Percentiles rank a stretch among this genome's conserved stretches.
Evolutionary conservation across 2,797 vertebrate genomes (phyloP).

Genomic region (Sebastes flavidus): DNA sequence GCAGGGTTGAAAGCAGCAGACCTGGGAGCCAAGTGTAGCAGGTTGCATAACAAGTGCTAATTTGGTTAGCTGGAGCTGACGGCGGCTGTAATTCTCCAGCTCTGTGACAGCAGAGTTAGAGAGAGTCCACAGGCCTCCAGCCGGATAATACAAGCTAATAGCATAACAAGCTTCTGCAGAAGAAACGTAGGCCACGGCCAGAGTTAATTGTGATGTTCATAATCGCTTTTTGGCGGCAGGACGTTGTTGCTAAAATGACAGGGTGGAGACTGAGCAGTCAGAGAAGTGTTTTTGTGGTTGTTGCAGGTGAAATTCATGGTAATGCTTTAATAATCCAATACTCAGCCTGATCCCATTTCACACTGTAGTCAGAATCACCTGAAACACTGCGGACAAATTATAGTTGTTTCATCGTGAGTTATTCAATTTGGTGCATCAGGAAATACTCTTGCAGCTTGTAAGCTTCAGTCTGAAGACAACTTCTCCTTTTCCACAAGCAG

Average conservation of each 20-base stretch:
- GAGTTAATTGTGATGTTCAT: slow-evolving; percentile 22
- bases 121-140: slow-evolving; percentile 49
- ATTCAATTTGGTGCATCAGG: neutral
- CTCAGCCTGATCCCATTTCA: neutral
- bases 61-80: slow-evolving; percentile 72
- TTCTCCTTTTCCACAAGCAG: neutral
- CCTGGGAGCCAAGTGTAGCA: slow-evolving; percentile 61
- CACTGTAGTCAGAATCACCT: neutral
- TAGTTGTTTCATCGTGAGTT: neutral
- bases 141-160: slow-evolving; percentile 65
- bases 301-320: neutral
- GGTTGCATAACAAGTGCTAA: slow-evolving; percentile 78
- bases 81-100: slow-evolving; percentile 69
- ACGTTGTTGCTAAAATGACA: neutral
- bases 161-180: slow-evolving; percentile 66
- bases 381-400: neutral
- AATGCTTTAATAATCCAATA: neutral
- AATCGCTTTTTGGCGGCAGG: neutral
- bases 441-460: neutral
- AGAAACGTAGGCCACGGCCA: slow-evolving; percentile 29
- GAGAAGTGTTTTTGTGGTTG: neutral
- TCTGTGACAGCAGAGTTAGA: slow-evolving; percentile 48
- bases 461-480: neutral
- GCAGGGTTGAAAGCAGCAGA: slow-evolving; percentile 39
- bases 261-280: neutral